Evolutionary conservation across 2,888 invertebrate species (phyloP).

Genomic region (Polydrusus pterygomalis): DNA sequence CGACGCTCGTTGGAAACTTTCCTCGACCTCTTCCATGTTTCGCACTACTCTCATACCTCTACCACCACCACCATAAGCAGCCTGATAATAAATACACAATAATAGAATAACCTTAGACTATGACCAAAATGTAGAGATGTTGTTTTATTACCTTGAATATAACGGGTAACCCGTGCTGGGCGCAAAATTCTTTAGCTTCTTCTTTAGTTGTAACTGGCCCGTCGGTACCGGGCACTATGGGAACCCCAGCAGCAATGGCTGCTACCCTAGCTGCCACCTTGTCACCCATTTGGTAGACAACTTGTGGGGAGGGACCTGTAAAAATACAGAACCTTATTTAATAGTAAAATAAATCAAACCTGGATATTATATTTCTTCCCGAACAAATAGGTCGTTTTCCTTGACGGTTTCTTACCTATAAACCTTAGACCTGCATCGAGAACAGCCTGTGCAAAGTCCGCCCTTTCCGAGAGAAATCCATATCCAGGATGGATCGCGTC

Average conservation of each 20-base stretch:
- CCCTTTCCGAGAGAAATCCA: conserved; percentile 93
- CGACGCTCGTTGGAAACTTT: conserved; percentile 92
- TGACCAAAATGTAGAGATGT: too few relatives aligned
- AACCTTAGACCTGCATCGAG: conserved; percentile 94
- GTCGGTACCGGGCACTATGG: conserved; percentile 97
- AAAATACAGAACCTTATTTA: too few relatives aligned
- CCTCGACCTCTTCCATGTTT: conserved; percentile 92
- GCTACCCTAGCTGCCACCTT: conserved; percentile 98
- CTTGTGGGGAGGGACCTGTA: conserved; percentile 68
- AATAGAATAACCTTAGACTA: not conserved
- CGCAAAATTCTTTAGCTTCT: conserved; percentile 92
- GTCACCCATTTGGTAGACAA: conserved; percentile 99
- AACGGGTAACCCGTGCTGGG: conserved; percentile 95
- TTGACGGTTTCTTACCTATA: conserved; percentile 84
- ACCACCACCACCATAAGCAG: conserved; percentile 98
- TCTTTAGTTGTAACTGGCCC: conserved; percentile 91
- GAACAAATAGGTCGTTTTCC: too few relatives aligned
- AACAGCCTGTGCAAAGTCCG: conserved; percentile 97
- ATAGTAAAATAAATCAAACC: too few relatives aligned
- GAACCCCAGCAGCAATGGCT: conserved; percentile 94
- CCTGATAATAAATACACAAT: conserved; percentile 74
- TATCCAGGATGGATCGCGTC: conserved; percentile 97
- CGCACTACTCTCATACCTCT: conserved; percentile 94
- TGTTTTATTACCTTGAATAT: conserved; percentile 90
- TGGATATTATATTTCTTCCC: too few relatives aligned